Evolutionary conservation across 1,140 invertebrate genomes (phyloP), one percentile per base, ranked within the genome.

Genomic region (Drosophila nigrodunni): DNA sequence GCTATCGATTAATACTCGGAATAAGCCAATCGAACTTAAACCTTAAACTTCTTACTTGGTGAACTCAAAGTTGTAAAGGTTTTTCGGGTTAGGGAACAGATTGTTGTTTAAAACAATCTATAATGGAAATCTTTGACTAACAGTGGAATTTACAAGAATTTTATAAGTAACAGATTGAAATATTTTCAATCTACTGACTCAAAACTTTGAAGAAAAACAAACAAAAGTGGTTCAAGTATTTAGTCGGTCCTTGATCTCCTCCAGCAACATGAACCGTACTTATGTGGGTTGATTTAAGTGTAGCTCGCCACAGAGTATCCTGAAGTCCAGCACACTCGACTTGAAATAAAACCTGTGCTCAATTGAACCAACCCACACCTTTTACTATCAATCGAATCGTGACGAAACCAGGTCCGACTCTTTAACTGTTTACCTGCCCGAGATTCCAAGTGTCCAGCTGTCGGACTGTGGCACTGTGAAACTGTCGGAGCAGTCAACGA

Each of bases 341-440:
- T 49, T 35, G n/a, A 47, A 44, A 35, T 55, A 64, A 25, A 61
- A 57, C 30, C 10, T 41, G 49, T 55, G 64, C 11, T 61, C 49
- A 13, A 44, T 52, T 65, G 55, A 37, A 72, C 37, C 61, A 41
- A 59, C 80, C 82, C 73, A 74, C 80, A 68, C 61, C 62, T 41
- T 7, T 71, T 57, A 50, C 68, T 66, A 88, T 88, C 85, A 78
- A 80, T 88, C 59, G 80, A 65, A 66, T 76, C 59, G 83, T 87
- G 82, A 87, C 79, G 76, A 74, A 79, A 66, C 58, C 44, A 66
- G 67, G 49, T 66, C 54, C 43, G 39, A 49, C 47, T 47, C 37
- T 49, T 54, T 35, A 49, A 44, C 57, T 59, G 43, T 25, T 52
- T 34, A 52, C 9, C n/a, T 43, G 49, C 62, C 50, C 43, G 39